A percentile compares a stretch with the other conserved stretches of the same genome.
Conservation (phyloP, 2,888 invertebrate genomes). For the Kuschelorhynchus macadamiae region DNA sequence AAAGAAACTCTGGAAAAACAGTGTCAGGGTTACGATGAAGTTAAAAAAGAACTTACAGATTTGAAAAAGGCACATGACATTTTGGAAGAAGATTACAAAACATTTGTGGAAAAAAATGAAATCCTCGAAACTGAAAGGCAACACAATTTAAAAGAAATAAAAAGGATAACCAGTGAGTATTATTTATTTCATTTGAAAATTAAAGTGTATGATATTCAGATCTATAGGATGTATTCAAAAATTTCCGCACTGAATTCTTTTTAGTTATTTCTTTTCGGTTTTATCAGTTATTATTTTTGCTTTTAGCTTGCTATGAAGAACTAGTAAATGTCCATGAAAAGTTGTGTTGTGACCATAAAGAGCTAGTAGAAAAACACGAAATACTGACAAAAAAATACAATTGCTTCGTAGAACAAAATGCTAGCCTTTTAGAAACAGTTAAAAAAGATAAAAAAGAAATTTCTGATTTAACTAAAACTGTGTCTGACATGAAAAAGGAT, state of each 20-base stretch:
- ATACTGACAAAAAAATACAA: too few relatives aligned
- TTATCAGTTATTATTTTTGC: too few relatives aligned
- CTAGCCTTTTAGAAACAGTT: neutral
- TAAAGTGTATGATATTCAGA: too few relatives aligned
- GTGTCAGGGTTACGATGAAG: conserved; percentile 20
- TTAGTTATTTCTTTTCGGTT: too few relatives aligned
- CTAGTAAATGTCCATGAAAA: too few relatives aligned
- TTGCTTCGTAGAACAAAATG: neutral
- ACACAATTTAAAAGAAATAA: too few relatives aligned
- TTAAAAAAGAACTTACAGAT: conserved; percentile 10
- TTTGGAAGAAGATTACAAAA: conserved; percentile 2
- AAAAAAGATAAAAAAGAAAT: neutral
- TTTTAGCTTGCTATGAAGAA: too few relatives aligned
- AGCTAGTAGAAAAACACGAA: neutral
- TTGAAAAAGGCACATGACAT: conserved; percentile 11
- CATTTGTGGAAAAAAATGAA: conserved; percentile 57
- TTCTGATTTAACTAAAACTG: conserved; percentile 55
- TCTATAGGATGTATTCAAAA: too few relatives aligned
- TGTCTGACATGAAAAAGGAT: conserved; percentile 54
- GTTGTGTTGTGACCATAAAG: conserved; percentile 55
- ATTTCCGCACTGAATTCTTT: too few relatives aligned
- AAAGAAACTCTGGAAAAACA: conserved; percentile 11
- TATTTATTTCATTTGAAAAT: too few relatives aligned
- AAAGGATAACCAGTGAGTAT: too few relatives aligned
- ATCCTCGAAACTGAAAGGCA: too few relatives aligned